Conservation (phyloP, 2,888 invertebrate genomes). For the Vanessa cardui region DNA sequence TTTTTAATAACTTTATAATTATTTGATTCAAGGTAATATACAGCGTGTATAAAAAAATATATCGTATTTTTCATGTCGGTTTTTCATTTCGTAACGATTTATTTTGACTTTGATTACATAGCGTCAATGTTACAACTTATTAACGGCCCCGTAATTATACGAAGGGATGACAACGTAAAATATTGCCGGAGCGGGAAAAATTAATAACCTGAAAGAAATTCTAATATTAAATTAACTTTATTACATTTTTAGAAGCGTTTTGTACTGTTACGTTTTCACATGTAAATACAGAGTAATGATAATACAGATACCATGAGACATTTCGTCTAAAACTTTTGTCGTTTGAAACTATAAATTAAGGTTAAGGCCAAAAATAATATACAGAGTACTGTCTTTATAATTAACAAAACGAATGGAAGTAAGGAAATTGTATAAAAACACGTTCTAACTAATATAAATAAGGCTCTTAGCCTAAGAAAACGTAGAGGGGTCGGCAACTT, state of each 20-base stretch:
- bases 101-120: constrained; percentile 77
- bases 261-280: background rate
- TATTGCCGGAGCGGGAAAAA: constrained; percentile 56
- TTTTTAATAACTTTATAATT: too few relatives aligned
- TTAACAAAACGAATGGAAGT: constrained; percentile 21
- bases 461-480: constrained; percentile 75
- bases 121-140: constrained; percentile 73
- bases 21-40: too few relatives aligned
- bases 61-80: constrained; percentile 73
- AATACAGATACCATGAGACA: background rate
- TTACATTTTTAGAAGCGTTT: constrained; percentile 12
- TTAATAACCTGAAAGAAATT: constrained; percentile 49
- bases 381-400: constrained; percentile 20
- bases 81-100: constrained; percentile 76
- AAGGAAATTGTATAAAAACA: constrained; percentile 56
- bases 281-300: background rate
- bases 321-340: too few relatives aligned
- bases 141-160: constrained; percentile 74
- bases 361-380: background rate
- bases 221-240: constrained; percentile 28
- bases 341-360: background rate
- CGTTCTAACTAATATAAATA: constrained; percentile 78
- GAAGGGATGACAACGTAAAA: constrained; percentile 66
- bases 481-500: constrained; percentile 66
- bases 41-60: constrained; percentile 48